Percentiles rank a stretch among this genome's conserved stretches.
Evolutionary conservation across 1,140 invertebrate genomes (phyloP).

Genomic region (Bombus sylvicola): DNA sequence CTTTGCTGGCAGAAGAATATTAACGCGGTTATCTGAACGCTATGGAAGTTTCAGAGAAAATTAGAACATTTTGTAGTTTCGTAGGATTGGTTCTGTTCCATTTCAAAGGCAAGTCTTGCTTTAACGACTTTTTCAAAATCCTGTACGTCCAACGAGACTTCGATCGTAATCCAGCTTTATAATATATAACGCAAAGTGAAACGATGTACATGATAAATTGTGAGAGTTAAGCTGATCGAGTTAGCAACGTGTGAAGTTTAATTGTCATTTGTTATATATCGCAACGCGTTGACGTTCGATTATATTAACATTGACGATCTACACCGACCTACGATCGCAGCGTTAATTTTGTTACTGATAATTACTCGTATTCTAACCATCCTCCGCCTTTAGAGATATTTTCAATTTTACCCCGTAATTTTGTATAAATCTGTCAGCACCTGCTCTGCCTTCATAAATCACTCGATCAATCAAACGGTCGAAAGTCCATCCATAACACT

Average conservation of each 20-base stretch:
- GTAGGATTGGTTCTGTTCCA: too few species aligned
- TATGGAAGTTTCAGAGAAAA: neutral
- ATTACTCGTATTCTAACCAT: neutral
- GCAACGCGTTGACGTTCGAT: too few species aligned
- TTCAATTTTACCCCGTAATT: neutral
- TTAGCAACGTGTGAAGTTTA: too few species aligned
- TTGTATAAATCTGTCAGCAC: neutral
- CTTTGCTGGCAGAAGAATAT: neutral
- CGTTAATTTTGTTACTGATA: neutral
- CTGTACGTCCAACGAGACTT: too few species aligned
- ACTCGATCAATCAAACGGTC: neutral
- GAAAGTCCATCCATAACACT: neutral
- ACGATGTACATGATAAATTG: neutral
- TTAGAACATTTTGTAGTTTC: neutral
- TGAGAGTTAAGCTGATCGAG: neutral
- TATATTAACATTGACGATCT: neutral
- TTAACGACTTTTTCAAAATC: too few species aligned
- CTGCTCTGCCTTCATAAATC: neutral
- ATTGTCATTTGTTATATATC: too few species aligned
- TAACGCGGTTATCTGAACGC: neutral
- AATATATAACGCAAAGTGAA: neutral
- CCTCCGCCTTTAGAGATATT: neutral
- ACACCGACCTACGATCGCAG: neutral
- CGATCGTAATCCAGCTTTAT: too few species aligned
- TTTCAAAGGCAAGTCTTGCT: too few species aligned